phyloP scores from a whole-genome alignment of 2,888 invertebrate genomes.

The Allacma fusca region DNA sequence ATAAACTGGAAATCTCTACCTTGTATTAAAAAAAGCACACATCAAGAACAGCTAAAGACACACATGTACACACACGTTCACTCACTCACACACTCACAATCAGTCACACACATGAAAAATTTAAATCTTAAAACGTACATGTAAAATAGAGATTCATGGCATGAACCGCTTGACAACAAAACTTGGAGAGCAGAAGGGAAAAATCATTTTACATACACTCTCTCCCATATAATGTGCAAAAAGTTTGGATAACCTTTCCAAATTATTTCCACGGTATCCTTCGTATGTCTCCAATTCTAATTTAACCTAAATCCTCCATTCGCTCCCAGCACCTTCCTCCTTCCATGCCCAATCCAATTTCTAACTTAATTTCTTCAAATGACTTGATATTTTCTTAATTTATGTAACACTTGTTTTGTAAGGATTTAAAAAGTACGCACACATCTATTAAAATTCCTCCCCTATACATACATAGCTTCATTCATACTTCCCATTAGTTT shows the following conservation, averaged over 20 bases:
- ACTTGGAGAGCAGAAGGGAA: neutral
- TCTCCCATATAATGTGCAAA: neutral
- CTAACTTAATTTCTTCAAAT: too few relatives aligned
- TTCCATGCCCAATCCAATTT: too few relatives aligned
- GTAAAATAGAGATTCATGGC: too few relatives aligned
- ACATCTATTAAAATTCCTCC: too few relatives aligned
- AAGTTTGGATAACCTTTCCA: conserved; percentile 32
- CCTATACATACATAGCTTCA: too few relatives aligned
- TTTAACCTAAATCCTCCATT: neutral
- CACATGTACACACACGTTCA: neutral
- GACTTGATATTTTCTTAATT: too few relatives aligned
- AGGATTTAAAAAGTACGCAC: too few relatives aligned
- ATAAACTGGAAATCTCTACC: conserved; percentile 36
- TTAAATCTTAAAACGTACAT: neutral
- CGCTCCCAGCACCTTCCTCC: neutral
- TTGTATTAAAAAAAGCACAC: conserved; percentile 21
- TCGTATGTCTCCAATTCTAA: neutral
- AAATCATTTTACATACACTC: too few relatives aligned
- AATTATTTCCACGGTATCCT: conserved; percentile 23
- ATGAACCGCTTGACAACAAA: neutral
- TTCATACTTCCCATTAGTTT: too few relatives aligned
- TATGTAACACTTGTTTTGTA: too few relatives aligned
- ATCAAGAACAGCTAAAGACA: conserved; percentile 21
- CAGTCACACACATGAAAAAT: conserved; percentile 19
- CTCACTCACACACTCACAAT: conserved; percentile 7